Evolutionary conservation across 1,140 invertebrate genomes (phyloP), one percentile per base, ranked within the genome.

Genomic region (Triops cancriformis): DNA sequence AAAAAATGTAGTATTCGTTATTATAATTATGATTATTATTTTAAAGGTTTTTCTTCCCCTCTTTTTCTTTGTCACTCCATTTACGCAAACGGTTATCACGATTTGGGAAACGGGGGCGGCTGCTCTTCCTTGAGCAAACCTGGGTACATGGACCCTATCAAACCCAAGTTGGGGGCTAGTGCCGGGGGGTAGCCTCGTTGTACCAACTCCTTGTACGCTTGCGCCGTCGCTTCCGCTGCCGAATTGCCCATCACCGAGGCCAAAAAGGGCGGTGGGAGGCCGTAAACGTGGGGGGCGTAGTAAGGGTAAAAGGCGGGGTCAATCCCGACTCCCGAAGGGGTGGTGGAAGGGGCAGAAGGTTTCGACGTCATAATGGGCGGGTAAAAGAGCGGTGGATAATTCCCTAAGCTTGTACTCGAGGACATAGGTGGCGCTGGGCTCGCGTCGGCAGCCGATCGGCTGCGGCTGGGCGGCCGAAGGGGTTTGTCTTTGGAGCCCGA

Each of bases 231-330:
- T 73, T 78, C 77, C 5, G 72, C 77, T 64, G 75, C 75, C 14
- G 74, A 78, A 78, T 73, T 26, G 27, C 28, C 14, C 45, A 45
- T 43, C 11, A 31, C 26, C 7, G 37, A 28, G 18, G 74, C 77
- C 12, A 72, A 12, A 31, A 73, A 27, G 43, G 28, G 26, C 31
- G 41, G 14, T 18, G 76, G 76, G 31, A 77, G 72, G 14, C 72
- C 72, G 77, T 78, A 78, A 64, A 78, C 31, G 73, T 78, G 77
- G 14, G 77, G 72, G 14, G 77, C 73, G 23, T 78, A 78, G 26
- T 74, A 27, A 14, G 77, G 73, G 42, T 78, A 78, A 72, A 74
- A 78, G 18, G 77, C 64, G 26, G 77, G 14, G 9, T 64, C 51
- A 23, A 45, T 11, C 11, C 43, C 43, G 11, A 64, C 23, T 18